phyloP scores from a whole-genome alignment of 2,888 invertebrate genomes.

The Exocentrus adspersus region DNA sequence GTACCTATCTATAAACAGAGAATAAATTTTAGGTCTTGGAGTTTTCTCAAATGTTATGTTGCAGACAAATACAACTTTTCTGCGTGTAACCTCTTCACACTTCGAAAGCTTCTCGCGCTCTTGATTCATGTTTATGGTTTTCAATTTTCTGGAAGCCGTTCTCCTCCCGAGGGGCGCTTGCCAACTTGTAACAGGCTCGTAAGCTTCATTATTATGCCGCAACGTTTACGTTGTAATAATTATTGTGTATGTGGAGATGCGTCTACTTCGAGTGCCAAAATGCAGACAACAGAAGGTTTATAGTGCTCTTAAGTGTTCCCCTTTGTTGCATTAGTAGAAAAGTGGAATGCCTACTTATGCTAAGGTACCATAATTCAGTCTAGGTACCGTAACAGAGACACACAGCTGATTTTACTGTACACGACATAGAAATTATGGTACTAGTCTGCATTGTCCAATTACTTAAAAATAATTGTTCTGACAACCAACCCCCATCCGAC shows the following conservation, averaged over 20 bases:
- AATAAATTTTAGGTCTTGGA: too few relatives aligned
- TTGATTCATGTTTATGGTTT: constrained; percentile 56
- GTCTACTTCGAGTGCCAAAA: constrained; percentile 15
- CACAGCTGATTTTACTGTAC: too few relatives aligned
- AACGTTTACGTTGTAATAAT: constrained; percentile 22
- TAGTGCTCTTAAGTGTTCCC: not conserved
- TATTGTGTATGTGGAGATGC: constrained; percentile 12
- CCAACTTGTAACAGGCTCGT: constrained; percentile 26
- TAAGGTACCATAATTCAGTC: too few relatives aligned
- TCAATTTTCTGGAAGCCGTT: constrained; percentile 44
- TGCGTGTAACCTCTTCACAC: constrained; percentile 27
- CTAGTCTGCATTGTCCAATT: too few relatives aligned
- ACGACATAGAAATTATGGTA: not conserved
- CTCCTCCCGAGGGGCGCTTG: constrained; percentile 33
- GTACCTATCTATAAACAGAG: too few relatives aligned
- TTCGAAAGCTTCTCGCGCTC: constrained; percentile 22
- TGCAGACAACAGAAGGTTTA: not conserved
- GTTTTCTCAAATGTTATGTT: too few relatives aligned
- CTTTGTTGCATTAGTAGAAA: too few relatives aligned
- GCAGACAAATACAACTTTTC: too few relatives aligned
- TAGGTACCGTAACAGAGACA: too few relatives aligned
- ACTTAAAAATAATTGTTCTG: too few relatives aligned
- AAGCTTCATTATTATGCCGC: constrained; percentile 29
- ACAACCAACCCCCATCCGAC: constrained; percentile 20
- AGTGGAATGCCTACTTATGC: too few relatives aligned